Base-by-base conservation (phyloP, 1,140 invertebrate genomes). In the Oedothorax gibbosus region DNA sequence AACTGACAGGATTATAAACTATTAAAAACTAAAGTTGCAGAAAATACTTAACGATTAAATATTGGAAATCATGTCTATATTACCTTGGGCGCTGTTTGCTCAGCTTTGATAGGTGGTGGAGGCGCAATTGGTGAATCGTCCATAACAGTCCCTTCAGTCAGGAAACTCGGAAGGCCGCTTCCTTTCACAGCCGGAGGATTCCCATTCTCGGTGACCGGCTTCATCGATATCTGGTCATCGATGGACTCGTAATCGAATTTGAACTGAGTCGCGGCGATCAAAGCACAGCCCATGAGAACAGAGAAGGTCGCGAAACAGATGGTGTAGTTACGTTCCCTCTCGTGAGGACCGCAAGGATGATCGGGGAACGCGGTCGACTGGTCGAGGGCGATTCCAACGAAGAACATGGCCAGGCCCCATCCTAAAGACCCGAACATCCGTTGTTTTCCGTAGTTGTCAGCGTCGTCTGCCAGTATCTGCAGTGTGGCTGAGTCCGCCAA, bases 221-320 rank as follows among this genome's bases (percentile, higher is more conserved):
- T 87, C 79, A 87, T 75, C 12, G 83, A 57, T n/a, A 86, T 85
- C 12, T 53, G 66, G 18, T 87, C 86, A 9, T 86, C 86, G 14
- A 71, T 56, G 9, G 78, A 53, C 14, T 88, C 87, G 73, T 90
- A 90, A 64, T 90, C 89, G 87, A 92, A 93, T 87, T 88, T 90
- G 79, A 94, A 91, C 91, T 97, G 96, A 0, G 97, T 97, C 0
- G 98, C 97, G 11, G 96, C 95, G 51, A 98, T 95, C 15, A 99
- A 92, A 2, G 98, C 97, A 77, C 96, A 96, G 2, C 96, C 95
- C 97, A 99, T 99, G 2, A 99, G 92, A 11, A 99, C 96, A 35
- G 97, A 97, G 91, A 99, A 99, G 15, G 97, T 97, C 0, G 97
- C 96, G 90, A 99, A 99, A 90, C 98, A 99, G 68, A 99, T 97